Percentiles rank a stretch among this genome's conserved stretches.
These are phyloP conservation scores for Norana najaformis DNA, from an alignment of 2,888 invertebrate genomes.

Conservation along the genomic window DNA sequence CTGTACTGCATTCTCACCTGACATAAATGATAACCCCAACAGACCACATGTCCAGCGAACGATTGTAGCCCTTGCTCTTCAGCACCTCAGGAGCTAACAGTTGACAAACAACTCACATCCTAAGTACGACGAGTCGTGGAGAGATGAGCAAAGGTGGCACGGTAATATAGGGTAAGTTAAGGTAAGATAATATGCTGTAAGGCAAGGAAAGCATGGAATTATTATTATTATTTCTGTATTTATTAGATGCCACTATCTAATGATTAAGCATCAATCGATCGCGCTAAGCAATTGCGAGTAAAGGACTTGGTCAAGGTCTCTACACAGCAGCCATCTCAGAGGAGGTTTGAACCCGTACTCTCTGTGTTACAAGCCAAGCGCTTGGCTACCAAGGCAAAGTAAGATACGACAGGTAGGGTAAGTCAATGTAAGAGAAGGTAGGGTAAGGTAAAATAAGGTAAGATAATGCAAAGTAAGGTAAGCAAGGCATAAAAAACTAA, in stretches of 20 bases:
- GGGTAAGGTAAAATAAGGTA: not conserved
- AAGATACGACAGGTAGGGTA: not conserved
- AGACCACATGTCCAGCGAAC: slow-evolving; percentile 99
- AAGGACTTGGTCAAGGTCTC: too few relatives aligned
- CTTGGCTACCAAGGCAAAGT: too few relatives aligned
- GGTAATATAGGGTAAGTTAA: not conserved
- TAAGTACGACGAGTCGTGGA: not conserved
- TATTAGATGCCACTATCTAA: too few relatives aligned
- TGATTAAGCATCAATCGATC: too few relatives aligned
- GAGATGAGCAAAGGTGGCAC: too few relatives aligned
- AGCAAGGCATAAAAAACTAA: not conserved
- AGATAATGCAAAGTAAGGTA: not conserved
- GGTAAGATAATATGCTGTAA: not conserved
- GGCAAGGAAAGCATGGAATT: not conserved
- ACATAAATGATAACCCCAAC: slow-evolving; percentile 99
- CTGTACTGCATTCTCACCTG: slow-evolving; percentile 54
- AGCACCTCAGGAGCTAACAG: slow-evolving; percentile 89
- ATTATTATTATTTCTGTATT: too few relatives aligned
- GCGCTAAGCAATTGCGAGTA: too few relatives aligned
- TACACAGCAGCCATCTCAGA: too few relatives aligned
- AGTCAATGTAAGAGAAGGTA: not conserved
- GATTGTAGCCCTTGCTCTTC: slow-evolving; percentile 96
- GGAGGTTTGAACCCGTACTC: too few relatives aligned
- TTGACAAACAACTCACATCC: not conserved
- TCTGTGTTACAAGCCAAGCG: too few relatives aligned